Base-by-base conservation (phyloP, 2,113 vertebrate species). In the Nothocercus julius region DNA sequence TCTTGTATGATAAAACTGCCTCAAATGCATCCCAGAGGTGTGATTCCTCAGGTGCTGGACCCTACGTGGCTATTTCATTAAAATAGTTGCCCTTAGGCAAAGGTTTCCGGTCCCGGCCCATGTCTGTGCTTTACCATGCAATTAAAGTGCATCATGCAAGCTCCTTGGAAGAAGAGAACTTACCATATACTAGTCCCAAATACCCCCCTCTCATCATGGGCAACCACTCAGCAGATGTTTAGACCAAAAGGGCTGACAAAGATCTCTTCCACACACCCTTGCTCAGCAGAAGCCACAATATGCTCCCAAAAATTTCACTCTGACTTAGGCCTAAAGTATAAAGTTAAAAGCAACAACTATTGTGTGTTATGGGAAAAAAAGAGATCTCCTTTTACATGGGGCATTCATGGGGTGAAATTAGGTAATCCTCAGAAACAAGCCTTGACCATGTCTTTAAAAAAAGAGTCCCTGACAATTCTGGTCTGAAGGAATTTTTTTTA, bases 11-110 rank as follows among this genome's bases (percentile, higher is more conserved):
- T 1, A 3, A 25, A 85, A 56, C 12, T 45, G 8, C 12, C 63
- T 82, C 30, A 54, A 63, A 28, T 38, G 10, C 14, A 19, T 42
- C 38, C 20, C 73, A 47, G 62, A 76, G 5, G 11, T 58, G 32
- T 0, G 0, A 47, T 10, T 44, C 34, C 44, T 64, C n/a, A 51
- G n/a, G 21, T 73, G 11, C 34, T 61, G 64, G 38, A 69, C 15
- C 11, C 8, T 4, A 9, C 22, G 69, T 22, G 53, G 34, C 5
- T 2, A 10, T 61, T 92, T 58, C 62, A 28, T 66, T 81, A 42
- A 89, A 88, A 68, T 34, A 38, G 15, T 24, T 77, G 21, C 16
- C 75, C 24, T 54, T 74, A 32, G 40, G 3, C 40, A 44, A 32
- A 9, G n/a, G 9, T 74, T n/a, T 32, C 68, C 30, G 5, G 3